These are phyloP conservation scores for Ia io DNA, from an alignment of 2,113 vertebrate species.

Conservation along the genomic window DNA sequence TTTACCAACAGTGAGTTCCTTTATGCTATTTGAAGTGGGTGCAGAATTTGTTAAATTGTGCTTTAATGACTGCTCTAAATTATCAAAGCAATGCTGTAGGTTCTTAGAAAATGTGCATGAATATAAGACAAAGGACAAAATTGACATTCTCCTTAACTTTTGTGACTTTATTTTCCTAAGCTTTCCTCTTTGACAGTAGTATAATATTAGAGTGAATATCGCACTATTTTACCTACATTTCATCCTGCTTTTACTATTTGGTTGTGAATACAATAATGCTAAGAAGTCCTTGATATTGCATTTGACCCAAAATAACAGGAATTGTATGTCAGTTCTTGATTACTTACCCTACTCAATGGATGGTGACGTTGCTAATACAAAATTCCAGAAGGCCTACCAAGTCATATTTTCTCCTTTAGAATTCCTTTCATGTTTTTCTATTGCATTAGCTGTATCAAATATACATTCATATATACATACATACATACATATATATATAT, in stretches of 20 bases:
- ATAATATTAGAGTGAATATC: neutral
- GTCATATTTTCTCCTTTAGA: neutral
- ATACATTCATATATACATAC: neutral
- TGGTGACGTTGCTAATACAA: neutral
- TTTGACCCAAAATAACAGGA: neutral
- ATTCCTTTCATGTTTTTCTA: neutral
- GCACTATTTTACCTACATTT: neutral
- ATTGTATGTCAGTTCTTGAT: neutral
- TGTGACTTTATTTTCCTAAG: neutral
- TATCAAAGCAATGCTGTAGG: neutral
- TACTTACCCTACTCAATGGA: neutral
- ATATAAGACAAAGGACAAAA: neutral
- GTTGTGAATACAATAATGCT: neutral
- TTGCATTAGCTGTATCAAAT: neutral
- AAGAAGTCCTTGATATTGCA: neutral
- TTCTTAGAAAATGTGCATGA: neutral
- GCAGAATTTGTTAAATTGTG: neutral
- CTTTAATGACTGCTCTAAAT: neutral
- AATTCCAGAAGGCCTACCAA: neutral
- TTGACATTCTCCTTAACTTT: neutral
- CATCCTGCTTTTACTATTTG: neutral
- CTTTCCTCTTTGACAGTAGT: neutral
- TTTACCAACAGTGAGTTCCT: conserved; percentile 79
- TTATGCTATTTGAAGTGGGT: neutral
- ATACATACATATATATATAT: no score